Percentiles rank a stretch among this genome's conserved stretches.
These are phyloP conservation scores for Gymnopithys bicolor DNA, from an alignment of 2,797 vertebrate species.

Conservation along the genomic window DNA sequence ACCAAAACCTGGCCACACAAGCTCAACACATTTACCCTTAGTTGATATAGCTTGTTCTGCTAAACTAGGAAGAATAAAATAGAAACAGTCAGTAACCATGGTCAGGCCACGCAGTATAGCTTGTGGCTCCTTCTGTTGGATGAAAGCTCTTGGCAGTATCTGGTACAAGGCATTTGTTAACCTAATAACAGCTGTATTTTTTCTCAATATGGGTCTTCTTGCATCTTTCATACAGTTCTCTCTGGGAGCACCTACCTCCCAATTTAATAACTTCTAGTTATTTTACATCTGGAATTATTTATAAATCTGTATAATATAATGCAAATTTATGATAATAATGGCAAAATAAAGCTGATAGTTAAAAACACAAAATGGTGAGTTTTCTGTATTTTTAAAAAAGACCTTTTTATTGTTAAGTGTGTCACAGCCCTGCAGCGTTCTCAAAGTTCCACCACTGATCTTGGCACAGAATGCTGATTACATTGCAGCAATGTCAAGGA, in stretches of 20 bases:
- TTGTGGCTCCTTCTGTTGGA: background rate
- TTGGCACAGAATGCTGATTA: background rate
- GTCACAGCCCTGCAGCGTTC: background rate
- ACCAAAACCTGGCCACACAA: background rate
- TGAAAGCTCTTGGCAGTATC: background rate
- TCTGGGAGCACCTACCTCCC: background rate
- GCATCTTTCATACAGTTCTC: background rate
- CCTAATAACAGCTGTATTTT: background rate
- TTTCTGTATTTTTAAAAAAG: background rate
- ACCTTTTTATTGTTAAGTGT: background rate
- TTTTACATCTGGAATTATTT: slow-evolving; percentile 16
- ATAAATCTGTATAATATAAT: background rate
- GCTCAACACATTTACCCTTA: background rate
- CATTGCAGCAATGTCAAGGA: background rate
- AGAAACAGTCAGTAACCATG: accelerated
- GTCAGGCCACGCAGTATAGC: background rate
- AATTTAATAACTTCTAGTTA: background rate
- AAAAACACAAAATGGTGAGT: background rate
- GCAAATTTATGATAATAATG: background rate
- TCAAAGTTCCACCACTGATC: background rate
- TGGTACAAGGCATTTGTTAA: background rate
- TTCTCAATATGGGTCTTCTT: background rate
- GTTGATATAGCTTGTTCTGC: background rate
- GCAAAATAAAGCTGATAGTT: background rate
- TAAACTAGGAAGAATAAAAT: background rate